Evolutionary conservation across 2,888 invertebrate genomes (phyloP).

Genomic region (Melinaea menophilus): DNA sequence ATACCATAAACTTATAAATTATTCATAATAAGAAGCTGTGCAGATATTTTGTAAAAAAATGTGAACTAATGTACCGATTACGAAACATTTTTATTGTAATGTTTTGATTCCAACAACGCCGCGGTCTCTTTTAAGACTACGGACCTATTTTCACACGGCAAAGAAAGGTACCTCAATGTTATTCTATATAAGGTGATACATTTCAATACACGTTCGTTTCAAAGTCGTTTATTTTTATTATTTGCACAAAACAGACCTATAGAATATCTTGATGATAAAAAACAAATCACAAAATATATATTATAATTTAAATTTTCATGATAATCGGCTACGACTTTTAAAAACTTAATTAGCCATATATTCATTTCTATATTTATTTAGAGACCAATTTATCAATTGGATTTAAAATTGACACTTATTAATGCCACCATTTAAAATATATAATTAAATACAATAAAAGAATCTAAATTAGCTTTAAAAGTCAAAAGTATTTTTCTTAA

Average conservation of each 20-base stretch:
- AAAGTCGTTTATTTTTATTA: slow-evolving; percentile 36
- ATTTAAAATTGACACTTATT: not conserved
- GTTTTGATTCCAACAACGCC: slow-evolving; percentile 4
- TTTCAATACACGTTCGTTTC: slow-evolving; percentile 29
- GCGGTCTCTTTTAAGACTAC: slow-evolving; percentile 12
- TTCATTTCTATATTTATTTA: not conserved
- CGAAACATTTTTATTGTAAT: no score
- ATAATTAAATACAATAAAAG: slow-evolving; percentile 6
- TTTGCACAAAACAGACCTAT: slow-evolving; percentile 9
- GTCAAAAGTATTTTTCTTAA: slow-evolving; percentile 1
- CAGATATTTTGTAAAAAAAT: no score
- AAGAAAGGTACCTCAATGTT: slow-evolving; percentile 14
- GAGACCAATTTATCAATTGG: not conserved
- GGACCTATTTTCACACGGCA: slow-evolving; percentile 26
- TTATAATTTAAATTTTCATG: not conserved
- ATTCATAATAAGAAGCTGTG: no score
- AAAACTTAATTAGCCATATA: not conserved
- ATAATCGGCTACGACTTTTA: not conserved
- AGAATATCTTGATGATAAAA: not conserved
- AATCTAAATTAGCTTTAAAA: not conserved
- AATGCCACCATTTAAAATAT: slow-evolving; percentile 1
- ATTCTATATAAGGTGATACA: slow-evolving; percentile 25
- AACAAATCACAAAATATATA: not conserved
- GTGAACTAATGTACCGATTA: no score
- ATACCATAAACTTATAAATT: no score